A percentile compares a stretch with the other conserved stretches of the same genome.
Conservation (phyloP, 2,888 invertebrate species). For the Hydrotaea diabolus region DNA sequence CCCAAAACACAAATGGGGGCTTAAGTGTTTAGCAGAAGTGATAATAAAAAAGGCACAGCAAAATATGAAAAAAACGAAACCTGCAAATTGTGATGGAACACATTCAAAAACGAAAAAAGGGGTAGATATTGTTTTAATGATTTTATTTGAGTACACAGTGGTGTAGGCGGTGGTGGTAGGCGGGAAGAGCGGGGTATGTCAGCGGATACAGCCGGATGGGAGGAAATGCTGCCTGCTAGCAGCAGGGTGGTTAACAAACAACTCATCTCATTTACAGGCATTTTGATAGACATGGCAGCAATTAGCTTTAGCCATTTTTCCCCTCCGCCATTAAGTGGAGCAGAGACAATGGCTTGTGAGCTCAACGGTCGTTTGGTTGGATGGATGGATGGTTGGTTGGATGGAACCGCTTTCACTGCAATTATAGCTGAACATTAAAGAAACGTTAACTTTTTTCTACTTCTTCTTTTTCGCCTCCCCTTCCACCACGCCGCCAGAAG, state of each 20-base stretch:
- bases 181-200: background rate
- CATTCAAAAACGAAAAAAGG: constrained; percentile 2
- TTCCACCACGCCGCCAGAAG: background rate
- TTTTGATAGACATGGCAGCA: constrained; percentile 54
- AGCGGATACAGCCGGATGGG: background rate
- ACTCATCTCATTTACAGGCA: constrained; percentile 52
- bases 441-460: constrained; percentile 30
- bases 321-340: constrained; percentile 34
- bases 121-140: constrained; percentile 34
- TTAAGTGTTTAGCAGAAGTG: constrained; percentile 50
- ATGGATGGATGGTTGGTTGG: constrained; percentile 1
- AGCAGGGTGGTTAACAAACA: constrained; percentile 18
- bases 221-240: background rate
- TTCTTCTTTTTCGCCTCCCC: background rate
- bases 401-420: constrained; percentile 37
- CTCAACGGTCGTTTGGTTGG: background rate
- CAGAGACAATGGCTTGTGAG: constrained; percentile 36
- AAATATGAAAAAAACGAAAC: background rate
- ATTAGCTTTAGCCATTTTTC: constrained; percentile 50
- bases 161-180: background rate
- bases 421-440: constrained; percentile 42
- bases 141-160: constrained; percentile 32
- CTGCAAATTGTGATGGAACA: background rate
- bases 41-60: constrained; percentile 43
- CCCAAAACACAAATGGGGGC: constrained; percentile 41